Evolutionary conservation across 2,113 vertebrate species (phyloP).

Genomic region (Psephotus haematonotus): DNA sequence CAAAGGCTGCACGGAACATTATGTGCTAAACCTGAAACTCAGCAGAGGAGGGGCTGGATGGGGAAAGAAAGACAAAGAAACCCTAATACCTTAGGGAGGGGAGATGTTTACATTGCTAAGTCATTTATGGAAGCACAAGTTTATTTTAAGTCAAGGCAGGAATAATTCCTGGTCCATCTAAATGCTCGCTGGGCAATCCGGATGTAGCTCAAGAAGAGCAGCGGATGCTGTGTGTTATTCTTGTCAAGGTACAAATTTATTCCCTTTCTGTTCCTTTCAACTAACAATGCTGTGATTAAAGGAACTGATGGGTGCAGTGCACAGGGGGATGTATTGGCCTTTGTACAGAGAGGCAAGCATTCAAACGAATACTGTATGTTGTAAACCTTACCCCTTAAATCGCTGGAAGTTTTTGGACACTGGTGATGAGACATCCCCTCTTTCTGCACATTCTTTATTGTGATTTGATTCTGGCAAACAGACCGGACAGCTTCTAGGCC

Average conservation of each 20-base stretch:
- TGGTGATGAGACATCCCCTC: background rate
- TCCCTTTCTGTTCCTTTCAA: background rate
- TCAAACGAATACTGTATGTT: background rate
- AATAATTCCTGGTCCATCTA: background rate
- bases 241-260: background rate
- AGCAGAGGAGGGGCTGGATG: background rate
- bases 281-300: background rate
- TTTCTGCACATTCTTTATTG: background rate
- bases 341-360: background rate
- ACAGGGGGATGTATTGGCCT: no score
- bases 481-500: background rate
- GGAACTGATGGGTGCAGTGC: background rate
- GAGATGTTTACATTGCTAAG: conserved; percentile 13
- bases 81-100: background rate
- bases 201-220: background rate
- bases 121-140: background rate
- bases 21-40: background rate
- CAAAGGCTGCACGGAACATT: background rate
- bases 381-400: background rate
- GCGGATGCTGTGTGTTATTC: background rate
- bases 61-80: background rate
- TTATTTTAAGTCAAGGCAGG: background rate
- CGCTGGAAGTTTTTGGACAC: background rate
- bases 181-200: background rate
- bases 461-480: background rate